Conservation (phyloP, 2,888 invertebrate genomes). For the Rhagium mordax region DNA sequence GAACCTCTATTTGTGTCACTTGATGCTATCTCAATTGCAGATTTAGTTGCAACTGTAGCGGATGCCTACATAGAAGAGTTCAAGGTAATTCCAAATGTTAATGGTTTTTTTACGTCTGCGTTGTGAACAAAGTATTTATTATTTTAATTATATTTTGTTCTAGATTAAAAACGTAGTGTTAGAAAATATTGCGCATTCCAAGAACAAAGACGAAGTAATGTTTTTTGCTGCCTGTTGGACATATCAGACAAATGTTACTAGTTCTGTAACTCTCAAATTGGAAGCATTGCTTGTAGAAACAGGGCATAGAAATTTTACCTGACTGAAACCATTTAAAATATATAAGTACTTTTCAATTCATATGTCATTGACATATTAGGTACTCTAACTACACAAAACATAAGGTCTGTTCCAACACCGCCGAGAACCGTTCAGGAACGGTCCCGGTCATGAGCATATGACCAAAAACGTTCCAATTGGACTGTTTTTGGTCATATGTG, state of each 20-base stretch:
- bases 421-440: too few species aligned
- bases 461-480: too few species aligned
- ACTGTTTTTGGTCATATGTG: too few species aligned
- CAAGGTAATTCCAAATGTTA: constrained; percentile 56
- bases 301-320: constrained; percentile 60
- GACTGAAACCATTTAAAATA: neutral
- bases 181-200: constrained; percentile 69
- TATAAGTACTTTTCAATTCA: too few species aligned
- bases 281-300: constrained; percentile 67
- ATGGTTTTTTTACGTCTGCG: too few species aligned
- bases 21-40: constrained; percentile 56
- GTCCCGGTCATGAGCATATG: too few species aligned
- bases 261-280: constrained; percentile 60
- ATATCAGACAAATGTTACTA: constrained; percentile 69
- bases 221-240: constrained; percentile 70
- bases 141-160: constrained; percentile 40
- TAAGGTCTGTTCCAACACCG: too few species aligned
- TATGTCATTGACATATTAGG: too few species aligned
- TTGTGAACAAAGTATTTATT: neutral
- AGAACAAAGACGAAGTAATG: constrained; percentile 67
- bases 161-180: constrained; percentile 65
- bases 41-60: constrained; percentile 57
- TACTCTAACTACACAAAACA: too few species aligned
- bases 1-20: constrained; percentile 65
- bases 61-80: constrained; percentile 68